phyloP scores from a whole-genome alignment of 2,113 vertebrate species.

The Bombycilla garrulus region DNA sequence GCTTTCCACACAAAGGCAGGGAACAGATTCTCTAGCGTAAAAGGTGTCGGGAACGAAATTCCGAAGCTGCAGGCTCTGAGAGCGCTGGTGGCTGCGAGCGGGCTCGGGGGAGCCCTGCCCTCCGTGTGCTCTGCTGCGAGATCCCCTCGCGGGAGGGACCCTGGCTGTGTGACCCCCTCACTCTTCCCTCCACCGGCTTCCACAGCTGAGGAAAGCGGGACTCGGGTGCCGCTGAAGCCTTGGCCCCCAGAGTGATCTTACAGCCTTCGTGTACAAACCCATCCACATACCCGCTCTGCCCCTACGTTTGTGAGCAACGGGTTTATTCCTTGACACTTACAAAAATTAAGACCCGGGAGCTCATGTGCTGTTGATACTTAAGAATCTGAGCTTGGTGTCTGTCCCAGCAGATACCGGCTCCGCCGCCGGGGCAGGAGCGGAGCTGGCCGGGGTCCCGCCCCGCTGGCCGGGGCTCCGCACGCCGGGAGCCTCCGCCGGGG shows the following conservation, averaged over 20 bases:
- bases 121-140: background rate
- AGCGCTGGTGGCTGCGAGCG: background rate
- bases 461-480: background rate
- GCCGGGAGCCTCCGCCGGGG: background rate
- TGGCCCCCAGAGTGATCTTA: background rate
- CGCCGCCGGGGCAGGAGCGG: background rate
- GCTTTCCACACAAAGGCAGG: background rate
- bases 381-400: background rate
- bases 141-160: background rate
- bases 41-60: background rate
- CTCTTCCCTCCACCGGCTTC: background rate
- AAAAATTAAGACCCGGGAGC: background rate
- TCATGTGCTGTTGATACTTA: background rate
- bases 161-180: background rate
- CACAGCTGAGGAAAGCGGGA: background rate
- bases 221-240: background rate
- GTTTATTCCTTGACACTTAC: background rate
- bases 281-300: background rate
- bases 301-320: background rate
- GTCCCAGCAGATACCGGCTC: background rate
- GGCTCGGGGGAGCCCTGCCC: fast-evolving
- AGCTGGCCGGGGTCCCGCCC: background rate
- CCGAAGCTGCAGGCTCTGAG: fast-evolving
- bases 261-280: background rate
- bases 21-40: background rate